Conservation (phyloP, 2,113 vertebrate species). For the Dasyprocta punctata region DNA sequence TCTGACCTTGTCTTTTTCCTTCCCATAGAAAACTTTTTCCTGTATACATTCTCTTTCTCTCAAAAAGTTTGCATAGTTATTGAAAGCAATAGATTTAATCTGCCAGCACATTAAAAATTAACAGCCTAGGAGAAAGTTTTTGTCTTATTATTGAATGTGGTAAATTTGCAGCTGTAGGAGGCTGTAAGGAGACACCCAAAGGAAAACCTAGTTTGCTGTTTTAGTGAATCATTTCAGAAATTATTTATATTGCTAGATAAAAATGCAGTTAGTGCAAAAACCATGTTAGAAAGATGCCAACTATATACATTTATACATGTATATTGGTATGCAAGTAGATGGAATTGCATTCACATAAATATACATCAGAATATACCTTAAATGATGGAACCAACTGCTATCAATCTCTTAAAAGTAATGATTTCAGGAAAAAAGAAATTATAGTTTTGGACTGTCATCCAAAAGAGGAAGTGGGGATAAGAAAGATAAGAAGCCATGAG, state of each 20-base stretch:
- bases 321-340: background rate
- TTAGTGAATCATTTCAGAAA: constrained; percentile 56
- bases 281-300: constrained; percentile 39
- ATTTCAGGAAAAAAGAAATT: constrained; percentile 60
- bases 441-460: constrained; percentile 23
- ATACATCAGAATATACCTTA: background rate
- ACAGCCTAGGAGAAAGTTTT: constrained; percentile 68
- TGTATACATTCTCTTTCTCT: constrained; percentile 34
- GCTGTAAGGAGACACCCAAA: background rate
- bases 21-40: constrained; percentile 37
- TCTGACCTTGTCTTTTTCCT: background rate
- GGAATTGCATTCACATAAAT: background rate
- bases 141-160: constrained; percentile 67
- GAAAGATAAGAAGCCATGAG: constrained; percentile 28
- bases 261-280: background rate
- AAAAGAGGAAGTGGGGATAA: background rate
- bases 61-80: constrained; percentile 69
- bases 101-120: constrained; percentile 74
- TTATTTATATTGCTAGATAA: constrained; percentile 42
- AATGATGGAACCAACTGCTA: background rate
- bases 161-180: constrained; percentile 60
- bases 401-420: constrained; percentile 39
- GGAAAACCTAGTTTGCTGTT: constrained; percentile 59
- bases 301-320: background rate
- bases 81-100: constrained; percentile 75